phyloP scores from a whole-genome alignment of 2,113 vertebrate genomes.

The Phasianus colchicus region DNA sequence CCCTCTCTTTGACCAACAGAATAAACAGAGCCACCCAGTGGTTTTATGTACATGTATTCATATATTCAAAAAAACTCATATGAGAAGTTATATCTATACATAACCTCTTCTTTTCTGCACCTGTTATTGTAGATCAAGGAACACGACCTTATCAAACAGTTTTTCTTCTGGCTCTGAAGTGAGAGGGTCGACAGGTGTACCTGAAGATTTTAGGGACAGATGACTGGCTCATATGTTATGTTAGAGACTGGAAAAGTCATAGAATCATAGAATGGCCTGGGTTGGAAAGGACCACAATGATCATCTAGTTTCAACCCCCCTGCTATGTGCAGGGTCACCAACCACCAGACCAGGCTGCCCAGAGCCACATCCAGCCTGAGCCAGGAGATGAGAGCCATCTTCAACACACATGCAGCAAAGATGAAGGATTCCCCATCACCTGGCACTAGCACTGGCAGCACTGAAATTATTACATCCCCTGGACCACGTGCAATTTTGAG shows the following conservation, averaged over 20 bases:
- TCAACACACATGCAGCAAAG: not conserved
- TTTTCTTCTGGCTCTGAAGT: not conserved
- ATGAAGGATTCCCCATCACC: not conserved
- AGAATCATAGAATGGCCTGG: too few species aligned
- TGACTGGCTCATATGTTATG: too few species aligned
- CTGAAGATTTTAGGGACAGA: not conserved
- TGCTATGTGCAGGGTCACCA: too few species aligned
- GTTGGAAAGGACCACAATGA: too few species aligned
- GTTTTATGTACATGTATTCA: not conserved
- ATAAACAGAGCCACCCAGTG: not conserved
- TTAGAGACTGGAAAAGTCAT: not conserved
- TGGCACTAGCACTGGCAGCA: not conserved
- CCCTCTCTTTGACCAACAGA: not conserved
- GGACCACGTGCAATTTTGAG: accelerated
- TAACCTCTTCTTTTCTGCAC: not conserved
- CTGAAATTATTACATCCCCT: not conserved
- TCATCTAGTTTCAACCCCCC: too few species aligned
- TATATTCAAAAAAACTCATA: not conserved
- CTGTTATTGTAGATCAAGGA: not conserved
- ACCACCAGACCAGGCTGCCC: too few species aligned
- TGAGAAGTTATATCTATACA: too few species aligned
- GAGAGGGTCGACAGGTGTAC: not conserved
- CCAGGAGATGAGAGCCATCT: not conserved
- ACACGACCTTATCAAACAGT: not conserved
- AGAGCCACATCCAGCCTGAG: too few species aligned